Base-by-base conservation (phyloP, 2,888 invertebrate species). In the Epinotia demarniana region DNA sequence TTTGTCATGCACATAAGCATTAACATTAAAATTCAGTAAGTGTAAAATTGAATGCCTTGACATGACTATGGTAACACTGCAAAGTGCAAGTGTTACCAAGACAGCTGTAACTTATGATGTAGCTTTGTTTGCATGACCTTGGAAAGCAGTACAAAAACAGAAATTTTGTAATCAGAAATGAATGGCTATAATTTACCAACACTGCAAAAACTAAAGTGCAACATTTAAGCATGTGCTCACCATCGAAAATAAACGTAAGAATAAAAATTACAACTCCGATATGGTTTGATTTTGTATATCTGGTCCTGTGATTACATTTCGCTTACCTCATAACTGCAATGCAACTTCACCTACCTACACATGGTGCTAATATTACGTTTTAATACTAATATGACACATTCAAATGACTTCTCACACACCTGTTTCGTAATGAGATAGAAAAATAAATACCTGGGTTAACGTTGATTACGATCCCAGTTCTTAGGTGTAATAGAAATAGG, bases 341-440 rank as follows among this genome's bases (percentile, higher is more conserved):
- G 79, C 78, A 76, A 75, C 80, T 77, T 84, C 85, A 82, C 86
- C 86, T 85, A 86, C 86, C 85, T 84, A 77, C 43, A 77, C 73
- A 81, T 77, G 76, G 79, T 83, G 85, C 83, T 83, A 84, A 78
- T 79, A 77, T 84, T 83, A 81, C 80, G 82, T 82, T 82, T 78
- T 81, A 80, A 81, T 79, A 80, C 80, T 83, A 81, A 79, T 81
- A 81, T 80, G 80, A 83, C 80, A 81, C 68, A 80, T 80, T 80
- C 80, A 80, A 80, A 80, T 76, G 78, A 79, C 79, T 79, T 78
- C 75, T 62, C 73, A 77, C 79, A 82, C 83, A 85, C 80, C 82
- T 84, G 82, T 80, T 84, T 85, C 80, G 80, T 81, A 84, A 83
- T 81, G 77, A 76, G 76, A 70, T 77, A 75, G 77, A 77, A 57